phyloP scores from a whole-genome alignment of 92 coral and sea anemone species.

The Actinernus sp. region DNA sequence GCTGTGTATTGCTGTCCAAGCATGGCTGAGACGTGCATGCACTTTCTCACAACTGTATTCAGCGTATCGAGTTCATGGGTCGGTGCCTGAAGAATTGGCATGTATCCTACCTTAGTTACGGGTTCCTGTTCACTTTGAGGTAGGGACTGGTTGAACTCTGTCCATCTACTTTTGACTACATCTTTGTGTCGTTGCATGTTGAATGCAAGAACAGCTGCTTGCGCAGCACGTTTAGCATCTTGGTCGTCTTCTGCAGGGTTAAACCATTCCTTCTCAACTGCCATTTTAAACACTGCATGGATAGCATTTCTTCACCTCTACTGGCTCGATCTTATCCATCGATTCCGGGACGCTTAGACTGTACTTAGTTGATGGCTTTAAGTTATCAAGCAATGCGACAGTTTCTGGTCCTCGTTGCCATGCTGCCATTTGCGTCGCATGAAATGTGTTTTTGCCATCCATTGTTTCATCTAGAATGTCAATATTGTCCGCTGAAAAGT shows the following conservation, averaged over 20 bases:
- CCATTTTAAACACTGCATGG: constrained; percentile 38
- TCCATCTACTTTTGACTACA: constrained; percentile 41
- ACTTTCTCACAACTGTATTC: constrained; percentile 58
- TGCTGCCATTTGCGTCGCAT: constrained; percentile 63
- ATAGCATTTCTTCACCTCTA: constrained; percentile 11
- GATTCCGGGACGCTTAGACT: constrained; percentile 40
- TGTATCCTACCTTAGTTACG: constrained; percentile 60
- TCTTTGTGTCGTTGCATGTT: constrained; percentile 23
- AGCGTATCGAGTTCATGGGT: constrained; percentile 65
- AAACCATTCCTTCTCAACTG: constrained; percentile 50
- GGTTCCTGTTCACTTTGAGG: constrained; percentile 17
- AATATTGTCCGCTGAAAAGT: constrained; percentile 69
- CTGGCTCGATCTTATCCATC: constrained; percentile 41
- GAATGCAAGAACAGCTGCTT: constrained; percentile 69
- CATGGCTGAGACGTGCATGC: constrained; percentile 55
- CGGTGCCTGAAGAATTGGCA: constrained; percentile 62
- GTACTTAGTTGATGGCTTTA: constrained; percentile 29
- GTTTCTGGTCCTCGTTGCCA: constrained; percentile 57
- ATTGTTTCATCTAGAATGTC: constrained; percentile 41
- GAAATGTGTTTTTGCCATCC: constrained; percentile 68
- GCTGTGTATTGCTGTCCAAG: constrained; percentile 57
- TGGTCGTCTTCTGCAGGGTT: constrained; percentile 13
- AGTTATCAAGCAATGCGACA: constrained; percentile 3
- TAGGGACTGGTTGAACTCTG: constrained; percentile 49
- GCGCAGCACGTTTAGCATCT: constrained; percentile 21